Conservation (phyloP, 1,140 invertebrate genomes). For the Scaptodrosophila lebanonensis region DNA sequence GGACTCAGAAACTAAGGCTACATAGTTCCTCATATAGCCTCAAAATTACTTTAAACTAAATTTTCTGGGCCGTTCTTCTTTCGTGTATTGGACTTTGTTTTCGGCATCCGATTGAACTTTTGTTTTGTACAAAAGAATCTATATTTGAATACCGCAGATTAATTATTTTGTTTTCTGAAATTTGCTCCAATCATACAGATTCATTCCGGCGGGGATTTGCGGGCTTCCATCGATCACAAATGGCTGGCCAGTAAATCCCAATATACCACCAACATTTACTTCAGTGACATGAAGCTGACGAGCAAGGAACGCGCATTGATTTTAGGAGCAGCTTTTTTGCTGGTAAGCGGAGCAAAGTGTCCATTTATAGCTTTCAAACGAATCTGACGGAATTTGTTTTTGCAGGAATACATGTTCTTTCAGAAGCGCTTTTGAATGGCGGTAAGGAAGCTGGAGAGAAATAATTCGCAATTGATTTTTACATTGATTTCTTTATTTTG, state of each 20-base stretch:
- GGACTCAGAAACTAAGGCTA: no score
- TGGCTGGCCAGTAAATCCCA: constrained; percentile 78
- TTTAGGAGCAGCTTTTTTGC: constrained; percentile 78
- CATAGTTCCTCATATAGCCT: no score
- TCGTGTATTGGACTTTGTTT: no score
- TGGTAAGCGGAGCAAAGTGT: constrained; percentile 69
- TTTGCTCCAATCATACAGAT: no score
- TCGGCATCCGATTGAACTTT: no score
- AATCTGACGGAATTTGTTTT: no score
- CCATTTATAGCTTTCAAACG: no score
- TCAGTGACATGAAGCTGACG: constrained; percentile 75
- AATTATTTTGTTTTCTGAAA: constrained; percentile 3
- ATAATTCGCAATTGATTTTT: constrained; percentile 38
- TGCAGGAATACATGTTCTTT: constrained; percentile 74
- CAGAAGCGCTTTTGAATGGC: constrained; percentile 50
- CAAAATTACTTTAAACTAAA: not conserved
- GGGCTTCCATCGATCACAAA: constrained; percentile 78
- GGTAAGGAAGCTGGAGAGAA: not conserved
- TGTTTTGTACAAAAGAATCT: no score
- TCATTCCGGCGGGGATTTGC: constrained; percentile 72
- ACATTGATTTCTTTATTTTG: constrained; percentile 69
- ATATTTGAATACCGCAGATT: no score
- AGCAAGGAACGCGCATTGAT: constrained; percentile 78
- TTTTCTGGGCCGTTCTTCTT: no score
- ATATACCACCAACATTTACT: constrained; percentile 79